These are phyloP conservation scores for Guaruba guarouba DNA, from an alignment of 2,113 vertebrate species.

Conservation along the genomic window DNA sequence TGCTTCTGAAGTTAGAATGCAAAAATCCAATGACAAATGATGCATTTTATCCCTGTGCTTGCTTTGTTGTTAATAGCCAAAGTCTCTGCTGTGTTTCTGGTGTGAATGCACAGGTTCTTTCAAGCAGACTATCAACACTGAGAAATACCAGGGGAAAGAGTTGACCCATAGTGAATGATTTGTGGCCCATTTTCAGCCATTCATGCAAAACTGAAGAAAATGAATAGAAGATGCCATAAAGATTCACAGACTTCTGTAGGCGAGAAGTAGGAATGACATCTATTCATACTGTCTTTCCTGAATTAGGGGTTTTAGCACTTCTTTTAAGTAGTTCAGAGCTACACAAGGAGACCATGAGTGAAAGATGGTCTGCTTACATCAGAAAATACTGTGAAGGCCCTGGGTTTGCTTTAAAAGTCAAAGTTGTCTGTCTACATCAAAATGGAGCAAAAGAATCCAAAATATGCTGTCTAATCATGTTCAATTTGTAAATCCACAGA, in stretches of 20 bases:
- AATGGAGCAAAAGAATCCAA: neutral
- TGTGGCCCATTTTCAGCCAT: neutral
- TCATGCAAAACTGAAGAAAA: neutral
- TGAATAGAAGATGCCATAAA: neutral
- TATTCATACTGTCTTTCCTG: neutral
- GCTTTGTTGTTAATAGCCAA: neutral
- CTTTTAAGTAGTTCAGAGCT: neutral
- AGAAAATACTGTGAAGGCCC: neutral
- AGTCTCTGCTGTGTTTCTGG: neutral
- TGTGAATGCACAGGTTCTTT: neutral
- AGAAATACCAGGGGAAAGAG: neutral
- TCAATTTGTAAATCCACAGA: conserved; percentile 5
- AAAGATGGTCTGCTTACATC: neutral
- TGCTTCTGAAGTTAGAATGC: neutral
- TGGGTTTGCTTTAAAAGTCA: neutral
- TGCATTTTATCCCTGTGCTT: fast-evolving
- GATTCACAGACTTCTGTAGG: neutral
- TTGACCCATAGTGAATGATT: neutral
- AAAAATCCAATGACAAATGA: neutral
- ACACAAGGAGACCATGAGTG: neutral
- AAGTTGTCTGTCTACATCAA: neutral
- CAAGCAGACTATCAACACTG: neutral
- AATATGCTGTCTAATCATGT: neutral
- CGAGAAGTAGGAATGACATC: neutral
- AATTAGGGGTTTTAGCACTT: neutral